Percentiles rank a stretch among this genome's conserved stretches.
Conservation (phyloP, 2,888 invertebrate species). For the Acutogordius australiensis region DNA sequence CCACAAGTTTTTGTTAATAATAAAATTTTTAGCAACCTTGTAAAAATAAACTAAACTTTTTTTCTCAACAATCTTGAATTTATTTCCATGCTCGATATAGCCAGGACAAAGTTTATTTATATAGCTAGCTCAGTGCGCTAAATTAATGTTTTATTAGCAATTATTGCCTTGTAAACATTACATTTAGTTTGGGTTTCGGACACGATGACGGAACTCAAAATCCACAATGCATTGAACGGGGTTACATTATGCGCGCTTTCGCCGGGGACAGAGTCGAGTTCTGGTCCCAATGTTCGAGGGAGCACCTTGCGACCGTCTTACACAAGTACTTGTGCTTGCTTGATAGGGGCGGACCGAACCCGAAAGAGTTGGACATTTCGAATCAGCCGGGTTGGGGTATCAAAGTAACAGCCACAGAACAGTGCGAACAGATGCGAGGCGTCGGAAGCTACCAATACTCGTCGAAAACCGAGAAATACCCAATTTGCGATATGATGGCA, state of each 20-base stretch:
- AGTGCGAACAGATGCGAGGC: neutral
- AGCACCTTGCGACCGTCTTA: neutral
- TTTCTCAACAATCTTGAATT: no score
- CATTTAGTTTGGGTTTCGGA: neutral
- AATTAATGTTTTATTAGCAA: no score
- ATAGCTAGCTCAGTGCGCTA: no score
- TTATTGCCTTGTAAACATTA: no score
- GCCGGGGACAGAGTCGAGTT: neutral
- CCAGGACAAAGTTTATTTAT: no score
- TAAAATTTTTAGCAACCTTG: no score
- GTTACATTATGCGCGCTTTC: neutral
- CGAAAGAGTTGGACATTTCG: neutral
- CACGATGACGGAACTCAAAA: neutral
- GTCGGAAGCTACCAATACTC: neutral
- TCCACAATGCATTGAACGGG: neutral
- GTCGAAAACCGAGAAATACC: neutral
- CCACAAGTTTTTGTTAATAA: no score
- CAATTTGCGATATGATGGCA: neutral
- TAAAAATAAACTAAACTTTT: no score
- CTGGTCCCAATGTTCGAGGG: neutral
- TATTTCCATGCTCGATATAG: no score
- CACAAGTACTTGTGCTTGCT: neutral
- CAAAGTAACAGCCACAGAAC: neutral
- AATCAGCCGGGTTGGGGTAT: neutral
- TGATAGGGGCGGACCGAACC: neutral